Conservation (phyloP, 2,113 vertebrate species). For the Dunckerocampus dactyliophorus region DNA sequence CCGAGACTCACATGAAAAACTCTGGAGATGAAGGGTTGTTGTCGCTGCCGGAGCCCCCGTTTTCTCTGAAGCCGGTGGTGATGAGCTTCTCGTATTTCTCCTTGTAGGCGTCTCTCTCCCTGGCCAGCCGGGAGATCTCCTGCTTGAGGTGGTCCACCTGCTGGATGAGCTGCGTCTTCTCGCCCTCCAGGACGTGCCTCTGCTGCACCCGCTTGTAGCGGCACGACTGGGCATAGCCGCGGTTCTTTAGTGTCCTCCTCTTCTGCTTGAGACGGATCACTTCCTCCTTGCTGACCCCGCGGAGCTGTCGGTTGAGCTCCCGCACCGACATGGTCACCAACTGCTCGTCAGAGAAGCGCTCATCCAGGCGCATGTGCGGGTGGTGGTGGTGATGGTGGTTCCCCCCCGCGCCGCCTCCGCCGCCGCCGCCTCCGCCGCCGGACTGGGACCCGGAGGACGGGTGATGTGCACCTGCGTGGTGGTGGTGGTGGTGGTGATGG, state of each 20-base stretch:
- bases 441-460: slow-evolving; percentile 69
- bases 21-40: slow-evolving; percentile 93
- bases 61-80: slow-evolving; percentile 98
- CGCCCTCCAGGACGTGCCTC: slow-evolving; percentile 96
- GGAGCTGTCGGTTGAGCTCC: slow-evolving; percentile 96
- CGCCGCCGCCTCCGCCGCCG: slow-evolving; percentile 39
- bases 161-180: slow-evolving; percentile 98
- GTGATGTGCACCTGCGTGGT: slow-evolving; percentile 68
- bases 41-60: slow-evolving; percentile 91
- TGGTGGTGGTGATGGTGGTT: slow-evolving; percentile 46
- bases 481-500: slow-evolving; percentile 78
- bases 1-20: slow-evolving; percentile 98
- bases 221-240: slow-evolving; percentile 98
- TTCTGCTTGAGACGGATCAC: slow-evolving; percentile 99
- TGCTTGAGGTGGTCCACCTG: slow-evolving; percentile 99
- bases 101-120: slow-evolving; percentile 99
- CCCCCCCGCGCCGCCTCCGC: slow-evolving; percentile 34
- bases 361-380: slow-evolving; percentile 86
- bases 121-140: slow-evolving; percentile 97
- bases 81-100: slow-evolving; percentile 98
- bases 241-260: slow-evolving; percentile 98
- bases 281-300: slow-evolving; percentile 98
- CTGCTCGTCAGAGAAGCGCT: slow-evolving; percentile 99
- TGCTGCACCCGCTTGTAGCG: slow-evolving; percentile 99
- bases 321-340: slow-evolving; percentile 98